Base-by-base conservation (phyloP, 2,113 vertebrate genomes). In the Rhynchopsitta pachyrhyncha region DNA sequence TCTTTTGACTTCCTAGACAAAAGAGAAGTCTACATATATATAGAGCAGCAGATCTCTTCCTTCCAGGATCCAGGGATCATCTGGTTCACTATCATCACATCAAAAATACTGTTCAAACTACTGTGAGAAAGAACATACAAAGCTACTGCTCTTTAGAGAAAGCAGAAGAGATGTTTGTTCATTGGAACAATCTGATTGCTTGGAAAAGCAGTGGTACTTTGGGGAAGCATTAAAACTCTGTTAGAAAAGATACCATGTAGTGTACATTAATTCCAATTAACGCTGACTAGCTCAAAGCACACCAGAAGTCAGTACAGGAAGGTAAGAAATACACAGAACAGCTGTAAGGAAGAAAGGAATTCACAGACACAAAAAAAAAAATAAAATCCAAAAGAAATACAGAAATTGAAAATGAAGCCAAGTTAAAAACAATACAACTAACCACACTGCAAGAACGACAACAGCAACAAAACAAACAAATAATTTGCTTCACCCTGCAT, bases 331-430 rank as follows among this genome's bases (percentile, higher is more conserved):
- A n/a, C 19, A 81, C 4, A 6, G 19, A 81, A 70, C 5, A 52
- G 2, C 8, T 44, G 10, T 50, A 68, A 47, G 7, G 4, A 64
- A 74, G 18, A 63, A 59, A 79, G 5, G 5, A 62, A 55, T 13
- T 42, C 8, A 60, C 7, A 57, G 12, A 33, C 11, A 55, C 17
- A 55, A 3, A 55, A 5, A 46, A n/a, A 24, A 5, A 46, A 24
- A 44, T 46, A 33, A 42, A 1, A 4, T 20, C 1, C 1, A 6
- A 16, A 67, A 64, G 17, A 62, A 64, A 52, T 2, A 2, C 42
- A 70, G 4, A 71, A 3, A 60, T 37, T 69, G 59, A 88, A 92
- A 78, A 81, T 29, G 5, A 81, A 80, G 8, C 3, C 3, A 67
- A 76, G 5, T 64, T 47, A 18, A 78, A 79, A 67, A 69, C 53